Conservation (phyloP, 2,888 invertebrate genomes). For the Epistrophe eligans region DNA sequence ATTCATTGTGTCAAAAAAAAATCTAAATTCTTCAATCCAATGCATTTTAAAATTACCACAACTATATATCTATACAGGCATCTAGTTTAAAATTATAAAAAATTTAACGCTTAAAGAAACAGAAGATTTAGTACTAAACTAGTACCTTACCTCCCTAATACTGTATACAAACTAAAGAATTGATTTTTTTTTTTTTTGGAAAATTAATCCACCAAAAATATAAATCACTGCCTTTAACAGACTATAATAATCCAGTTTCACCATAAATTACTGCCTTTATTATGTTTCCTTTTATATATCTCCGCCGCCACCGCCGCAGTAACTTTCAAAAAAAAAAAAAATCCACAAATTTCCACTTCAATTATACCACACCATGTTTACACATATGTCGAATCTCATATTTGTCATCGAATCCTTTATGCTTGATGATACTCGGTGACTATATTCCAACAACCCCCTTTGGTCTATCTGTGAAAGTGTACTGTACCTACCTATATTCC, state of each 20-base stretch:
- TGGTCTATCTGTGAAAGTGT: neutral
- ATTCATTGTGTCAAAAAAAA: too few relatives aligned
- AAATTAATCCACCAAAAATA: neutral
- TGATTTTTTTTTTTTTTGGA: neutral
- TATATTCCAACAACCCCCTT: constrained; percentile 33
- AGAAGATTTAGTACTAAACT: too few relatives aligned
- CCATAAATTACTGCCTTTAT: neutral
- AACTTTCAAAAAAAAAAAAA: constrained; percentile 2
- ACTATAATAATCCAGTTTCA: constrained; percentile 7
- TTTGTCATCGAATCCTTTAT: constrained; percentile 82
- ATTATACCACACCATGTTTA: constrained; percentile 83
- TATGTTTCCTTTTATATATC: neutral
- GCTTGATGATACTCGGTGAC: constrained; percentile 34
- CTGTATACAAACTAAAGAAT: neutral
- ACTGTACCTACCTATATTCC: too few relatives aligned
- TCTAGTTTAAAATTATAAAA: too few relatives aligned
- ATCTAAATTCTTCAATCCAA: too few relatives aligned
- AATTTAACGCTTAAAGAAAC: too few relatives aligned
- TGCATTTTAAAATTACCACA: too few relatives aligned
- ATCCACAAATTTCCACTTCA: constrained; percentile 80
- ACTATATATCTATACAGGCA: too few relatives aligned
- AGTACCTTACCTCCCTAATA: too few relatives aligned
- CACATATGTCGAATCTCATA: constrained; percentile 84
- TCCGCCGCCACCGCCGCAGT: neutral
- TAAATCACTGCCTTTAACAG: neutral